Evolutionary conservation across 1,140 invertebrate genomes (phyloP).

Genomic region (Adelges cooleyi): DNA sequence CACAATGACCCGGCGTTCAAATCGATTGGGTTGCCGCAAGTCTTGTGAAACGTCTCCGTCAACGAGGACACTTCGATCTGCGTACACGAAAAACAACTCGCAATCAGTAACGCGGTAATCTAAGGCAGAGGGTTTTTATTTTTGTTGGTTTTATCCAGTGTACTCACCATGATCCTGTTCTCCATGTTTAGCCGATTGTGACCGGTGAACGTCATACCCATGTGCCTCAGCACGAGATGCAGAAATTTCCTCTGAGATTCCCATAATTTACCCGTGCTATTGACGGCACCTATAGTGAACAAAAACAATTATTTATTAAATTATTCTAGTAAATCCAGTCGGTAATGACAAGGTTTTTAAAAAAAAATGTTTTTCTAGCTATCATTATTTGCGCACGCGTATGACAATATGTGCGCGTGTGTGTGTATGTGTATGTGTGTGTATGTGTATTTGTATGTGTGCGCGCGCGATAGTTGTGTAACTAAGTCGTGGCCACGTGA

Average conservation of each 20-base stretch:
- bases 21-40: slow-evolving; percentile 46
- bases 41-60: slow-evolving; percentile 47
- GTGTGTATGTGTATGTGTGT: too few relatives aligned
- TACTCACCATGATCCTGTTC: slow-evolving; percentile 66
- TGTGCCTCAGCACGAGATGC: slow-evolving; percentile 72
- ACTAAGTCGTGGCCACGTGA: slow-evolving; percentile 7
- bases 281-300: slow-evolving; percentile 67
- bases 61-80: slow-evolving; percentile 67
- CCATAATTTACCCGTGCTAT: slow-evolving; percentile 82
- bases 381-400: neutral
- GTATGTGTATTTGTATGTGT: too few relatives aligned
- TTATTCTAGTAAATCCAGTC: slow-evolving; percentile 3
- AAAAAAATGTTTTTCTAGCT: neutral
- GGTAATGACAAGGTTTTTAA: neutral
- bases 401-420: neutral
- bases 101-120: too few relatives aligned
- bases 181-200: slow-evolving; percentile 71
- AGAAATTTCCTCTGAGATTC: slow-evolving; percentile 83
- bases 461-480: slow-evolving; percentile 12
- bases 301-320: slow-evolving; percentile 29
- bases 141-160: neutral
- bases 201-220: slow-evolving; percentile 73
- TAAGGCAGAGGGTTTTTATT: neutral
- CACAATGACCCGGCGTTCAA: slow-evolving; percentile 54
- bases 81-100: neutral